Base-by-base conservation (phyloP, 2,113 vertebrate genomes). In the Microcebus tavaratra region DNA sequence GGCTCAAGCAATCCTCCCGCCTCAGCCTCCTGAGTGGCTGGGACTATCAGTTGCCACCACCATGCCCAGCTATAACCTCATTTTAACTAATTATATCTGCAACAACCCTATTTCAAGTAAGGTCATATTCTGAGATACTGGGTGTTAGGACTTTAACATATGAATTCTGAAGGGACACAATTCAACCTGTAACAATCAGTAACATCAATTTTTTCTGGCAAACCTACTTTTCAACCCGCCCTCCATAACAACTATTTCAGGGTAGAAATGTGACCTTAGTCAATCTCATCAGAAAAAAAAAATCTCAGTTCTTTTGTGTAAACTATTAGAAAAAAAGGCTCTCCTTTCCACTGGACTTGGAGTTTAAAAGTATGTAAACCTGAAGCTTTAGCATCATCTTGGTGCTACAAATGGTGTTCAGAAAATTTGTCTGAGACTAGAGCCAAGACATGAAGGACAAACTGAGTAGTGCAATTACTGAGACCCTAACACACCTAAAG, bases 131-230 rank as follows among this genome's bases (percentile, higher is more conserved):
- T 55, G 53, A 17, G 53, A 15, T 55, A 55, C 53, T 55, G 53
- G 53, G 53, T 18, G 53, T 55, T 55, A 55, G 53, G 53, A 55
- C 53, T 65, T 65, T 13, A 65, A 65, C 29, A 31, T 65, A 34
- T 15, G 31, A 39, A 70, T 39, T 70, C 36, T 70, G n/a, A 70
- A 39, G n/a, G n/a, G n/a, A 70, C 68, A 70, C 4, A 39, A 45
- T 45, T 78, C 70, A 76, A 86, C 81, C 36, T 29, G 10, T n/a
- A 86, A 93, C 48, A 29, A 78, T 65, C 10, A 55, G 82, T 73
- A 89, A 89, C 45, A 29, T 89, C 78, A 83, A 82, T 55, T 89
- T 36, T 23, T 82, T 89, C 67, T 82, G 67, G 29, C 68, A 94
- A 82, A 88, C 12, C 34, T 72, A 55, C 86, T 82, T 57, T 94